Percentiles rank a stretch among this genome's conserved stretches.
These are phyloP conservation scores for Globodera ellingtonae DNA, from an alignment of 1,140 invertebrate genomes.

Conservation along the genomic window DNA sequence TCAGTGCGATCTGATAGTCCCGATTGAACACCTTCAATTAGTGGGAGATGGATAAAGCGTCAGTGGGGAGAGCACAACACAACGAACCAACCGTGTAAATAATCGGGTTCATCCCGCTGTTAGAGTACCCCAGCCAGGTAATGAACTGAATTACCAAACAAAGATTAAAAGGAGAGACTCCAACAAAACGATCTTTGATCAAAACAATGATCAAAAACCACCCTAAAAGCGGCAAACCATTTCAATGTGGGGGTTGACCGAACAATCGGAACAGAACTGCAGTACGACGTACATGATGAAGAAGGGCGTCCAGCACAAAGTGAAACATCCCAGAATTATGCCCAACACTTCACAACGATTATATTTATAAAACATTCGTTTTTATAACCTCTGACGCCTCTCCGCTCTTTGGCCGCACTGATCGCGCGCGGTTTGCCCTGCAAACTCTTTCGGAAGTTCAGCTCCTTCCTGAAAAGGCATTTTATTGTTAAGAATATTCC, in stretches of 20 bases:
- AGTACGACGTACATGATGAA: constrained; percentile 64
- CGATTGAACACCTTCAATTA: constrained; percentile 60
- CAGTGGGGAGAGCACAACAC: background rate
- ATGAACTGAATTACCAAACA: constrained; percentile 48
- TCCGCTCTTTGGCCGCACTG: constrained; percentile 63
- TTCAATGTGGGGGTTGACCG: constrained; percentile 61
- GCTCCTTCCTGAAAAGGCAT: constrained; percentile 53
- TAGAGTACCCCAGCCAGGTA: constrained; percentile 63
- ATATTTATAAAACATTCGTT: too few species aligned
- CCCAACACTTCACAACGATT: constrained; percentile 53
- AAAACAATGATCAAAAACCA: too few species aligned
- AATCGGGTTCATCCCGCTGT: constrained; percentile 65
- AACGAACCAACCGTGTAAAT: constrained; percentile 58
- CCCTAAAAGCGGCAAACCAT: constrained; percentile 43
- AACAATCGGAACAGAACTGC: constrained; percentile 59
- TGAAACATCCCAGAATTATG: constrained; percentile 65
- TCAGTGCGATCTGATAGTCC: constrained; percentile 65
- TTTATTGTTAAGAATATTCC: too few species aligned
- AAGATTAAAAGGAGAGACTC: too few species aligned
- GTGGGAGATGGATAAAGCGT: background rate
- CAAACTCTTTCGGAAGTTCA: constrained; percentile 60
- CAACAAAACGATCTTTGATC: too few species aligned
- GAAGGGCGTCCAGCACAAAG: constrained; percentile 65
- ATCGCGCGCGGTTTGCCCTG: constrained; percentile 64
- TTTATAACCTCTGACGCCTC: constrained; percentile 49